Base-by-base conservation (phyloP, 2,888 invertebrate species). In the Netelia fuscicornis region DNA sequence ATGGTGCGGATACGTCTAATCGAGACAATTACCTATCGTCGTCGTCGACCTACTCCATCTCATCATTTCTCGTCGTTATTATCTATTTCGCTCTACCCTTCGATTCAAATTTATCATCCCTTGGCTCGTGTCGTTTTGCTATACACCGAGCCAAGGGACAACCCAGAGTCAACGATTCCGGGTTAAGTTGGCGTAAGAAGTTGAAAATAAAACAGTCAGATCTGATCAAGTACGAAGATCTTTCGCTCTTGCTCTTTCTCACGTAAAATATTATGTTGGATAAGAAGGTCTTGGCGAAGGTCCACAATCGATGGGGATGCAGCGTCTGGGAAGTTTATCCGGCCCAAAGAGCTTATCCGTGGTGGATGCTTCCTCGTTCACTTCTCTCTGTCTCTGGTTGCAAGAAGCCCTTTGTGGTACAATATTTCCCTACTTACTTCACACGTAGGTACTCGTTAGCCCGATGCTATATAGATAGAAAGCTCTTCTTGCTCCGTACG, bases 261-360 rank as follows among this genome's bases (percentile, higher is more conserved):
- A 89, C 88, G 89, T 91, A 90, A 91, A 90, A 90, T 90, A 91
- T 91, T 90, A 91, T 89, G 88, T 89, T 87, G 90, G 89, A 90
- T 91, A 91, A 92, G 89, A 88, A 90, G 87, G 87, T 88, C 89
- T 90, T 91, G 92, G 91, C 90, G 84, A 84, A 75, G 75, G 72
- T 89, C 92, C 92, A 90, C 91, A 89, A 91, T 92, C 91, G 91
- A 91, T 91, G 89, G 81, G 88, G 87, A 89, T 91, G 89, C 89
- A 89, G 88, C 89, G 90, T 90, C 91, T 90, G 88, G 88, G 90
- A 92, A 92, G 91, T 91, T 91, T 90, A 92, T 90, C 89, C 90
- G 86, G 85, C 85, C 67, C 88, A 87, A 91, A 87, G 87, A 89
- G 91, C 89, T 91, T 89, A 90, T 25, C 85, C 78, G 84, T 85